phyloP scores from a whole-genome alignment of 23 tunicate species.

The Halocynthia roretzi region DNA sequence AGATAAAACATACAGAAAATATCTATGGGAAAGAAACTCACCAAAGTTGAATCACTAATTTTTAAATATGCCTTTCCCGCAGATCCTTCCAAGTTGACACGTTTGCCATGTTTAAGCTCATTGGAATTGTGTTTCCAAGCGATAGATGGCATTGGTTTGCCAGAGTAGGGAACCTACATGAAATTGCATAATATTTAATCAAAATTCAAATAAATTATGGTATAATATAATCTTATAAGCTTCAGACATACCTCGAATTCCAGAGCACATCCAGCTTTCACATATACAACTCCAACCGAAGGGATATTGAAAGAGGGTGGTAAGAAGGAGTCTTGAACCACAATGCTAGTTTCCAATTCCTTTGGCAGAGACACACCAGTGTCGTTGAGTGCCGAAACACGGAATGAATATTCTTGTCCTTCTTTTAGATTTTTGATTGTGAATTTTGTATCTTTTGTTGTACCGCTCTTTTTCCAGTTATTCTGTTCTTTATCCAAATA shows the following conservation, averaged over 20 bases:
- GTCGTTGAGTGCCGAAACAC: slow-evolving; percentile 88
- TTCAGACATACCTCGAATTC: neutral
- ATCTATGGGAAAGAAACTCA: neutral
- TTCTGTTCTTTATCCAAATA: slow-evolving; percentile 57
- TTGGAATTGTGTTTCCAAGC: slow-evolving; percentile 53
- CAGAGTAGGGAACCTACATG: slow-evolving; percentile 58
- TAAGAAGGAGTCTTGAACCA: slow-evolving; percentile 62
- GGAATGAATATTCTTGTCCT: slow-evolving; percentile 82
- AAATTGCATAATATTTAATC: neutral
- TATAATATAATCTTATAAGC: no score
- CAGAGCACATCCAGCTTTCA: slow-evolving; percentile 46
- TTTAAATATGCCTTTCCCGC: slow-evolving; percentile 31
- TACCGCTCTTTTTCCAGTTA: slow-evolving; percentile 36
- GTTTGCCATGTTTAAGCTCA: slow-evolving; percentile 24
- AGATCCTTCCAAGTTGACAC: slow-evolving; percentile 21
- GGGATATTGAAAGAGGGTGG: slow-evolving; percentile 58
- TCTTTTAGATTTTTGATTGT: slow-evolving; percentile 53
- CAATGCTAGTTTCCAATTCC: slow-evolving; percentile 39
- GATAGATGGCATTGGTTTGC: slow-evolving; percentile 65
- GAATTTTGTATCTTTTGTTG: slow-evolving; percentile 41
- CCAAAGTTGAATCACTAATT: slow-evolving; percentile 22
- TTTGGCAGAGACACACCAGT: slow-evolving; percentile 80
- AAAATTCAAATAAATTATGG: neutral
- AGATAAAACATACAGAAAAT: neutral
- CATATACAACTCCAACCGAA: slow-evolving; percentile 40